phyloP scores from a whole-genome alignment of 2,797 vertebrate species.

The Pangasius djambal region DNA sequence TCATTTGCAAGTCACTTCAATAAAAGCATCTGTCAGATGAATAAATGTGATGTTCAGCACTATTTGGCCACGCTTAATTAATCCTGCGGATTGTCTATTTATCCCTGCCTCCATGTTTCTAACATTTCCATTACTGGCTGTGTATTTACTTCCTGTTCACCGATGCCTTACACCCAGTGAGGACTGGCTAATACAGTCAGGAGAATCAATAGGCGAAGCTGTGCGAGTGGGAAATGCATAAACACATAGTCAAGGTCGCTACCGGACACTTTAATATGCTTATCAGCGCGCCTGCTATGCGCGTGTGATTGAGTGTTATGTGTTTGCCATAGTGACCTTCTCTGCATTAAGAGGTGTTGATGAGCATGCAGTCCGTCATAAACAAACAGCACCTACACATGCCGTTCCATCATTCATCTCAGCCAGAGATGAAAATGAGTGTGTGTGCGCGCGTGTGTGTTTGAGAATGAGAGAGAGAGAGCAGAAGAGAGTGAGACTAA shows the following conservation, averaged over 20 bases:
- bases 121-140: constrained; percentile 26
- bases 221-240: constrained; percentile 40
- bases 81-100: constrained; percentile 27
- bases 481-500: not conserved
- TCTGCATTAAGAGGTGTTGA: constrained; percentile 56
- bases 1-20: constrained; percentile 16
- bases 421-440: constrained; percentile 31
- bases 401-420: constrained; percentile 28
- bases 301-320: constrained; percentile 48
- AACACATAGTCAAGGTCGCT: constrained; percentile 41
- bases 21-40: constrained; percentile 29
- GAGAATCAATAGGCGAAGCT: constrained; percentile 33
- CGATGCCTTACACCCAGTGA: constrained; percentile 7
- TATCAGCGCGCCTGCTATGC: constrained; percentile 38
- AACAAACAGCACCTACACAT: constrained; percentile 53
- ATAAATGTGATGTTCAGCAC: constrained; percentile 38
- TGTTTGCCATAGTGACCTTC: constrained; percentile 52
- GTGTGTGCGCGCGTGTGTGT: constrained; percentile 1
- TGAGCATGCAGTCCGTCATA: constrained; percentile 49
- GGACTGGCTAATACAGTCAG: constrained; percentile 23
- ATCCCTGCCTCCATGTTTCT: constrained; percentile 13
- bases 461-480: not conserved
- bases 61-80: constrained; percentile 39
- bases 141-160: constrained; percentile 32
- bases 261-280: constrained; percentile 45